phyloP scores from a whole-genome alignment of 2,797 vertebrate genomes.

The Gymnocypris eckloni region DNA sequence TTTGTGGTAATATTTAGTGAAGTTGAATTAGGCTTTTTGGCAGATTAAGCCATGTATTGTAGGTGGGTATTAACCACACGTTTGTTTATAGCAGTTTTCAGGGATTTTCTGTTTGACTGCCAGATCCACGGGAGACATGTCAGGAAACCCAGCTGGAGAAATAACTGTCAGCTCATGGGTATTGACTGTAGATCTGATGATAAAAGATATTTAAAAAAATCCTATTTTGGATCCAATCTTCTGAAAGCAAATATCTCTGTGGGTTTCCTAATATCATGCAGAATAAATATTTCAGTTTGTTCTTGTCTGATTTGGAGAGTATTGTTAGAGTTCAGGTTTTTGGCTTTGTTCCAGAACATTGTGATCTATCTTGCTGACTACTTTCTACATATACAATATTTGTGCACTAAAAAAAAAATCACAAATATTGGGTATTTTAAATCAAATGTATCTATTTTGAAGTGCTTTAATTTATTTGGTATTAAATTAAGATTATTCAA shows the following conservation, averaged over 20 bases:
- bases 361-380: neutral
- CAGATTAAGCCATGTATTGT: neutral
- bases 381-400: neutral
- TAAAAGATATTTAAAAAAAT: constrained; percentile 40
- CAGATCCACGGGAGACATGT: constrained; percentile 33
- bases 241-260: constrained; percentile 32
- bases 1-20: constrained; percentile 17
- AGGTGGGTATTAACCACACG: constrained; percentile 31
- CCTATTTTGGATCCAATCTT: constrained; percentile 31
- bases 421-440: neutral
- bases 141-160: constrained; percentile 36
- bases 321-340: neutral
- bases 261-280: constrained; percentile 29
- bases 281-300: constrained; percentile 35
- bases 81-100: constrained; percentile 24
- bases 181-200: constrained; percentile 32
- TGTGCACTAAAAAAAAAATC: neutral
- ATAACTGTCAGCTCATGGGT: constrained; percentile 31
- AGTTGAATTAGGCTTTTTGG: constrained; percentile 28
- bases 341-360: neutral
- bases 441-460: neutral
- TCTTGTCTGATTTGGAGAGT: neutral
- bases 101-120: constrained; percentile 34
- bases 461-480: neutral
- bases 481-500: too few species aligned